A percentile compares a stretch with the other conserved stretches of the same genome.
Evolutionary conservation across 2,797 vertebrate genomes (phyloP).

Genomic region (Ceryle rudis): DNA sequence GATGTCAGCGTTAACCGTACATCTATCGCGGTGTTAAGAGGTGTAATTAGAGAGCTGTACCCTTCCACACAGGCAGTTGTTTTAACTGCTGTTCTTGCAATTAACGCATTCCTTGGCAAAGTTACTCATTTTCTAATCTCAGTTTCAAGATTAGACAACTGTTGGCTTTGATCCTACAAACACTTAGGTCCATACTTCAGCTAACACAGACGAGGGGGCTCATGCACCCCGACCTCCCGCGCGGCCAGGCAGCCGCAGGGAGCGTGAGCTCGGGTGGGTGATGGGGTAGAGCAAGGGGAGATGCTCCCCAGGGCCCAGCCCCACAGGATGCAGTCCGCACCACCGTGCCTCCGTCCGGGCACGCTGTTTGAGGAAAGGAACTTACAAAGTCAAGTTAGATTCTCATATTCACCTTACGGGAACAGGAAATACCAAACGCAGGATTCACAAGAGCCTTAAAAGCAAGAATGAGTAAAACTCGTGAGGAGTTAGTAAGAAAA

Average conservation of each 20-base stretch:
- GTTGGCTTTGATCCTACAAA: constrained; percentile 1
- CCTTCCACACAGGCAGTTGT: not conserved
- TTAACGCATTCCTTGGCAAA: constrained; percentile 34
- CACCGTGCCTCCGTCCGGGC: fast-evolving
- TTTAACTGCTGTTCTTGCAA: not conserved
- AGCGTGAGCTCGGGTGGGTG: fast-evolving
- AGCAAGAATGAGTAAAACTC: not conserved
- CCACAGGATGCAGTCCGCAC: fast-evolving
- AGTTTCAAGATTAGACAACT: not conserved
- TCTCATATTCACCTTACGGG: fast-evolving
- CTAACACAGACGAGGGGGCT: not conserved
- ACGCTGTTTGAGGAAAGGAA: not conserved
- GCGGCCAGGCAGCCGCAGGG: not conserved
- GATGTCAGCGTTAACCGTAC: not conserved
- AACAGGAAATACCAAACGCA: not conserved
- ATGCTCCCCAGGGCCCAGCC: not conserved
- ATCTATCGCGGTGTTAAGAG: not conserved
- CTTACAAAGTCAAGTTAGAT: not conserved
- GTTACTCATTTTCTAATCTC: not conserved
- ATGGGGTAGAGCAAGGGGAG: fast-evolving
- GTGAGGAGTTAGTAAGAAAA: not conserved
- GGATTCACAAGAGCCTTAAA: not conserved
- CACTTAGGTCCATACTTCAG: not conserved
- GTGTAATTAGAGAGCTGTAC: not conserved
- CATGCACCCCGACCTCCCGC: fast-evolving